These are phyloP conservation scores for Brachionus asplanchnoidis DNA, from an alignment of 1,140 invertebrate genomes.

Conservation along the genomic window DNA sequence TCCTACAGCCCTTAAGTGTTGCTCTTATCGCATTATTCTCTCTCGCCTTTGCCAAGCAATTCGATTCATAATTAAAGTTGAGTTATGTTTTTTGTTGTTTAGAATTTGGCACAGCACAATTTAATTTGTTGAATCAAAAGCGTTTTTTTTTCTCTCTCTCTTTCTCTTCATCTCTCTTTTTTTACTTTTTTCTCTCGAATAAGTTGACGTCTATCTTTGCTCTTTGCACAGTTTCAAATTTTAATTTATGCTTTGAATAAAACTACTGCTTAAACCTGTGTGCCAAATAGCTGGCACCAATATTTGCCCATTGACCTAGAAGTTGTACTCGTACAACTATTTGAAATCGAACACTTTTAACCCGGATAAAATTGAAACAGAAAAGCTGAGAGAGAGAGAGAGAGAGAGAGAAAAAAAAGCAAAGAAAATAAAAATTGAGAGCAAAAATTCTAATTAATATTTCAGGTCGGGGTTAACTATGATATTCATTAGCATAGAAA, in stretches of 20 bases:
- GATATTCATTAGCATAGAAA: slow-evolving; percentile 30
- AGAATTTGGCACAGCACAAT: background rate
- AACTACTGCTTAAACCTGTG: slow-evolving; percentile 12
- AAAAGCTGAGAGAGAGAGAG: background rate
- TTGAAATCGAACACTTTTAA: slow-evolving; percentile 32
- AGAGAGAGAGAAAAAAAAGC: too few relatives aligned
- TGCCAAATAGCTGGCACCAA: background rate
- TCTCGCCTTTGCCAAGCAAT: background rate
- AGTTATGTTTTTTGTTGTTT: background rate
- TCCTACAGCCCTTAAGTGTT: background rate
- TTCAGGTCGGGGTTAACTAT: slow-evolving; percentile 38
- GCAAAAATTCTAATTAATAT: slow-evolving; percentile 12
- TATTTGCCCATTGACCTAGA: background rate
- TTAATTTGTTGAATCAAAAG: background rate
- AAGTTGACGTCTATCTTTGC: background rate
- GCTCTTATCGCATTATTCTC: background rate
- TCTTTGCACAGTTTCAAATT: background rate
- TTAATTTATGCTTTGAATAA: background rate
- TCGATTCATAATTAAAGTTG: background rate
- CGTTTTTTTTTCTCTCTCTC: background rate
- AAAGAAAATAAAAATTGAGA: background rate
- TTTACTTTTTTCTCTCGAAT: background rate
- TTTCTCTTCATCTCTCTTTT: background rate
- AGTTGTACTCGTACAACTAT: background rate
- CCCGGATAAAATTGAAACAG: background rate